Evolutionary conservation across 2,888 invertebrate species (phyloP), one percentile per base, ranked within the genome.

Genomic region (Hymenopus coronatus): DNA sequence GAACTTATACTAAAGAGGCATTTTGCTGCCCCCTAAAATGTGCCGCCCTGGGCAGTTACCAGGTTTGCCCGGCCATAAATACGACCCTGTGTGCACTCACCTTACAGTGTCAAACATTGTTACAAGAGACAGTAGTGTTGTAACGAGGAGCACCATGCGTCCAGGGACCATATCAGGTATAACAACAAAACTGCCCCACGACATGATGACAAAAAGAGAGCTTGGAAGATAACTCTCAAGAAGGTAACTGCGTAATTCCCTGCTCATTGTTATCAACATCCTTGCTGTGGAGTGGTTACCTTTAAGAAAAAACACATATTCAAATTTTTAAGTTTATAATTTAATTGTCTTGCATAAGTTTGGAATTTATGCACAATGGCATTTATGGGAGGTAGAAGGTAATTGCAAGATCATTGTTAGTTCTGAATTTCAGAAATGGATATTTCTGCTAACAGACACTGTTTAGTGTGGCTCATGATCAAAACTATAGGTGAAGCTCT

Each of bases 61-160:
- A n/a, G n/a, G n/a, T n/a, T n/a, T n/a, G n/a, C n/a, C n/a, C n/a
- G n/a, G n/a, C n/a, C n/a, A n/a, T n/a, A n/a, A n/a, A n/a, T n/a
- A n/a, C n/a, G n/a, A n/a, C n/a, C n/a, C n/a, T 40, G 9, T 83
- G 82, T 27, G n/a, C 28, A 81, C 90, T 89, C 90, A 95, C 95
- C 95, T 95, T 91, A 95, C 95, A 86, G 95, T 95, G 92, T 95
- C 95, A 92, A 95, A 95, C 95, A 95, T 96, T 89, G 96, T 95
- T 92, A 95, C 95, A 40, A 96, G 93, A 0, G 95, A 95, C 6
- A 96, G 93, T 25, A 96, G 93, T 7, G 95, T 95, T 84, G 95
- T 96, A 90, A 96, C 95, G 1, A 95, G 93, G 81, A 96, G 93
- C 89, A 95, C 95, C 95, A 95, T 95, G 33, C 95, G 93, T 14